Percentiles rank a stretch among this genome's conserved stretches.
Evolutionary conservation across 2,797 vertebrate genomes (phyloP).

Genomic region (Scomberomorus guttatus): DNA sequence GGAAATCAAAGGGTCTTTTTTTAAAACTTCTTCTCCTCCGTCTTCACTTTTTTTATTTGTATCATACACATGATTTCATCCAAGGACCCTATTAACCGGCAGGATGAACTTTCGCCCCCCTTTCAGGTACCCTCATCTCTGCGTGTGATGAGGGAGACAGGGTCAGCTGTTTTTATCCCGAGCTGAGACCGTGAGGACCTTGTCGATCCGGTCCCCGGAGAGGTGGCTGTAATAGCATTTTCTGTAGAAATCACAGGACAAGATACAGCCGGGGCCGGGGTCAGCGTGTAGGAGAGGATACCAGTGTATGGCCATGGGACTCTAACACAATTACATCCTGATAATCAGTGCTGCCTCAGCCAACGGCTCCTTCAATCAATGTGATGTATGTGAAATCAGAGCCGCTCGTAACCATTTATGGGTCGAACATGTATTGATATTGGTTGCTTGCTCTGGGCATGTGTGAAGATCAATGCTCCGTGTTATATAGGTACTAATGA

Average conservation of each 20-base stretch:
- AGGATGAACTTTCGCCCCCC: conserved; percentile 57
- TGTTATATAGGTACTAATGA: conserved; percentile 16
- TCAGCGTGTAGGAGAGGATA: conserved; percentile 28
- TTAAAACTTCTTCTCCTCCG: conserved; percentile 36
- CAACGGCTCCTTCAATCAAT: conserved; percentile 45
- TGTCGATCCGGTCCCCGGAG: conserved; percentile 62
- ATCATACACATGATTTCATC: conserved; percentile 72
- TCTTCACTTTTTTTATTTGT: conserved; percentile 35
- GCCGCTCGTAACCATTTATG: conserved; percentile 48
- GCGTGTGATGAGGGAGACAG: conserved; percentile 68
- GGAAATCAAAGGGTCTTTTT: conserved; percentile 49
- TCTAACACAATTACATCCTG: conserved; percentile 48
- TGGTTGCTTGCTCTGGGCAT: conserved; percentile 13
- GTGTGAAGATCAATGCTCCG: conserved; percentile 45
- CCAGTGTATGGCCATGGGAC: conserved; percentile 11
- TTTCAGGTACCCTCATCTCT: conserved; percentile 59
- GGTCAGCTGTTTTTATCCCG: conserved; percentile 75
- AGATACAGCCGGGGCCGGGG: conserved; percentile 46
- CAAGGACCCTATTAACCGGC: conserved; percentile 81
- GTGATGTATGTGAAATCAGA: conserved; percentile 60
- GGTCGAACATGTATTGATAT: conserved; percentile 38
- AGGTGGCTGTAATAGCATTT: conserved; percentile 74
- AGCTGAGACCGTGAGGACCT: conserved; percentile 52
- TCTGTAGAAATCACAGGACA: conserved; percentile 62
- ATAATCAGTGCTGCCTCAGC: conserved; percentile 48